phyloP scores from a whole-genome alignment of 2,888 invertebrate genomes.

The Ennomos fuscantarius region DNA sequence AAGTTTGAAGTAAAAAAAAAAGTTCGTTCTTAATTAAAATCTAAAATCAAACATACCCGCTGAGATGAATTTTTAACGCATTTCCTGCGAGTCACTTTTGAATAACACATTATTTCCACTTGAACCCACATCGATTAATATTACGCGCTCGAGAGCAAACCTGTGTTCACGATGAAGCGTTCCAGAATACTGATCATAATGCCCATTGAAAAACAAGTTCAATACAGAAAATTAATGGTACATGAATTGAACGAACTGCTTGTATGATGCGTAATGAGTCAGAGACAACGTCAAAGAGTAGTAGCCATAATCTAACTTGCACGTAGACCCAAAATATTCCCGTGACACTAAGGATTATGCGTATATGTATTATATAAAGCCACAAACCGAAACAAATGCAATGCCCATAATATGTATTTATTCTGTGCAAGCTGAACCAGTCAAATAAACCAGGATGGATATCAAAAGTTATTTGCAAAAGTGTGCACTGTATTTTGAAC shows the following conservation, averaged over 20 bases:
- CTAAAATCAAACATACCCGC: constrained; percentile 20
- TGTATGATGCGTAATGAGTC: constrained; percentile 45
- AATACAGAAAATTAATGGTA: constrained; percentile 44
- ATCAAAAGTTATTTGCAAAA: no score
- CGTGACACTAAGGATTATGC: constrained; percentile 15
- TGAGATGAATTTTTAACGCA: constrained; percentile 7
- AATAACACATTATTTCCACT: constrained; percentile 30
- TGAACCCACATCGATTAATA: constrained; percentile 18
- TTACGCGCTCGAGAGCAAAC: constrained; percentile 9
- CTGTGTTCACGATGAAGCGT: constrained; percentile 47
- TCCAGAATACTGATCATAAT: constrained; percentile 53
- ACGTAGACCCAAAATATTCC: constrained; percentile 19
- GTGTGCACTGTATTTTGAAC: no score
- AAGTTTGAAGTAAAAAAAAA: no score
- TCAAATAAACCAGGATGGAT: no score
- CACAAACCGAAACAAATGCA: neutral
- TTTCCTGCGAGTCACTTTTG: constrained; percentile 20
- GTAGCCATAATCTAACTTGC: neutral
- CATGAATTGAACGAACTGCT: constrained; percentile 50
- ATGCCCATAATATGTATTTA: neutral
- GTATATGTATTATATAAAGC: constrained; percentile 8
- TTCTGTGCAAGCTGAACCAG: no score
- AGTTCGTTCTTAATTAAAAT: no score
- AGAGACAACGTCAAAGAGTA: constrained; percentile 45
- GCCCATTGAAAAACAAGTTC: constrained; percentile 53